Percentiles rank a stretch among this genome's conserved stretches.
Evolutionary conservation across 1,140 invertebrate genomes (phyloP).

Genomic region (Cylas formicarius): DNA sequence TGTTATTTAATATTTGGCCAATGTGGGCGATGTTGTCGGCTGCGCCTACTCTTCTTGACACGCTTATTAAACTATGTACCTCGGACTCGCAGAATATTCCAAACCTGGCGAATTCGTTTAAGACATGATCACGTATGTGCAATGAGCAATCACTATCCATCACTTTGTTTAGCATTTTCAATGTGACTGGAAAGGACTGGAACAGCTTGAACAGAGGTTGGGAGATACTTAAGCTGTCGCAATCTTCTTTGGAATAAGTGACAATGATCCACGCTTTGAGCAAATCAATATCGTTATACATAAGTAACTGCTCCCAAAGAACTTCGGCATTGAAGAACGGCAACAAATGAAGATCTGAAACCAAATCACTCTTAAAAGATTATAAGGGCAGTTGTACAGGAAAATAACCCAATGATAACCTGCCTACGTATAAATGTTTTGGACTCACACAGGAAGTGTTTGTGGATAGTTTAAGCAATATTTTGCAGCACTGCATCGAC

Average conservation of each 20-base stretch:
- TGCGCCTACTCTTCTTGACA: conserved; percentile 47
- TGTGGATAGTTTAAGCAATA: too few relatives aligned
- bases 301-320: conserved; percentile 48
- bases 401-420: too few relatives aligned
- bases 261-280: conserved; percentile 49
- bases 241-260: conserved; percentile 41
- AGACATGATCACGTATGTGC: conserved; percentile 18
- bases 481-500: too few relatives aligned
- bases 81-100: conserved; percentile 50
- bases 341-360: conserved; percentile 47
- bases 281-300: conserved; percentile 45
- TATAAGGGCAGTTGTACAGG: too few relatives aligned
- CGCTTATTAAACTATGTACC: conserved; percentile 44
- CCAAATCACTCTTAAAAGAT: too few relatives aligned
- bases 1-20: conserved; percentile 47
- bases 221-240: conserved; percentile 41
- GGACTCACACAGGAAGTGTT: too few relatives aligned
- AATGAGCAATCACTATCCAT: conserved; percentile 9
- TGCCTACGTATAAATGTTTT: too few relatives aligned
- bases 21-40: conserved; percentile 48
- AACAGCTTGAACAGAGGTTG: conserved; percentile 47
- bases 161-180: conserved; percentile 49
- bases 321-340: conserved; percentile 44
- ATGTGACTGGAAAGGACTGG: conserved; percentile 47
- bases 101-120: conserved; percentile 47